Base-by-base conservation (phyloP, 92 coral and sea anemone species). In the Galaxea fascicularis region DNA sequence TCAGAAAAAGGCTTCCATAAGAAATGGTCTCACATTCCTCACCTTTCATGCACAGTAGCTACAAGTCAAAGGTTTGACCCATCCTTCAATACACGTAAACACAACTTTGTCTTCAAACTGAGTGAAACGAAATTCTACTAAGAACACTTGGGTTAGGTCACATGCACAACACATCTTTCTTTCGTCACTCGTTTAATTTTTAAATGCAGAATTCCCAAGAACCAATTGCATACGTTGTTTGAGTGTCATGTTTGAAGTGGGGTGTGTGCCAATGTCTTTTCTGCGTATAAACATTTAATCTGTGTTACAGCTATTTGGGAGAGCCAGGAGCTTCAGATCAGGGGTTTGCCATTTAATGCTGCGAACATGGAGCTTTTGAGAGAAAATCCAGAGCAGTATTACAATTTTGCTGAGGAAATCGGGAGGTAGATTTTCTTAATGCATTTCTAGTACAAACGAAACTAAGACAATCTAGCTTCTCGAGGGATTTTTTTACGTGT, bases 381-480 rank as follows among this genome's bases (percentile, higher is more conserved):
- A 60, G 97, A 93, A 73, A 95, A 83, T 83, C 98, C 98, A 30
- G 93, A 89, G 82, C 91, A 91, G 57, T 73, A 72, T 63, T 95
- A 92, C 78, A 83, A 82, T 51, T 89, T 95, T 66, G 85, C 89
- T 51, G 93, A 92, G 26, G 98, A 95, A 89, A 85, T 93, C 64
- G 89, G 92, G 52, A 93, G 97, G 97, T 93, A 90, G 28, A 53
- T 6, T 20, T 44, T 68, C 24, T 10, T 30, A 51, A 25, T 41
- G 46, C 25, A 16, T 44, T 67, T 26, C 4, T 27, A 47, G 24
- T 49, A 22, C 16, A 53, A 75, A 57, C 24, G 35, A 0, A n/a
- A 28, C 51, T 26, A 8, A 29, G 39, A 44, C 5, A 77, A 20
- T 41, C 30, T 18, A 52, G 18, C 2, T 17, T 9, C 4, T 21